Evolutionary conservation across 2,113 vertebrate genomes (phyloP).

Genomic region (Microcebus jonahi): DNA sequence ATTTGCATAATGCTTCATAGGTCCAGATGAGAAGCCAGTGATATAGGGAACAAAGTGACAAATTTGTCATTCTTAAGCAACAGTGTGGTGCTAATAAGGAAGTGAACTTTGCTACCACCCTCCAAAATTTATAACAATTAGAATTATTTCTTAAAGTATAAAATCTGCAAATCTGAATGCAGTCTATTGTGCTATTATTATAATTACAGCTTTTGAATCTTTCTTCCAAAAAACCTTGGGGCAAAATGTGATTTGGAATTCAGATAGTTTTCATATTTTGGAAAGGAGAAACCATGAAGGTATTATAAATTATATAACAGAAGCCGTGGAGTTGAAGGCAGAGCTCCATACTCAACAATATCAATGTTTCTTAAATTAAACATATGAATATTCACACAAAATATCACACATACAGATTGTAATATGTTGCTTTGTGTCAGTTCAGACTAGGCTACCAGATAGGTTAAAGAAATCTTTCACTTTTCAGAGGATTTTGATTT

Average conservation of each 20-base stretch:
- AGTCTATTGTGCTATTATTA: background rate
- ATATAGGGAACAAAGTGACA: background rate
- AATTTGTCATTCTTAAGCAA: background rate
- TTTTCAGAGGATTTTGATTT: background rate
- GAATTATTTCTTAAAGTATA: background rate
- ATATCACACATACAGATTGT: background rate
- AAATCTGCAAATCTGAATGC: background rate
- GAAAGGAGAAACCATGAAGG: background rate
- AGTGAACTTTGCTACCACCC: background rate
- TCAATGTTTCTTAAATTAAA: background rate
- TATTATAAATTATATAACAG: background rate
- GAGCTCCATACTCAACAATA: background rate
- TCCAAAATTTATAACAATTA: background rate
- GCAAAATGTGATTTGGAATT: background rate
- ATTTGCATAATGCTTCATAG: rapidly evolving
- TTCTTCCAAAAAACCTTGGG: background rate
- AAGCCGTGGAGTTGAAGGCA: background rate
- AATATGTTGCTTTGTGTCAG: background rate
- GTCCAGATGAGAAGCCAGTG: background rate
- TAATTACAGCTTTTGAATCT: background rate
- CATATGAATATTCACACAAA: background rate
- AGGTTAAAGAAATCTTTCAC: background rate
- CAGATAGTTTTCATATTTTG: background rate
- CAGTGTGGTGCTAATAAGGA: background rate
- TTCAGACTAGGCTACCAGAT: background rate